A percentile compares a stretch with the other conserved stretches of the same genome.
Conservation (phyloP, 2,888 invertebrate species). For the Ophonus ardosiacus region DNA sequence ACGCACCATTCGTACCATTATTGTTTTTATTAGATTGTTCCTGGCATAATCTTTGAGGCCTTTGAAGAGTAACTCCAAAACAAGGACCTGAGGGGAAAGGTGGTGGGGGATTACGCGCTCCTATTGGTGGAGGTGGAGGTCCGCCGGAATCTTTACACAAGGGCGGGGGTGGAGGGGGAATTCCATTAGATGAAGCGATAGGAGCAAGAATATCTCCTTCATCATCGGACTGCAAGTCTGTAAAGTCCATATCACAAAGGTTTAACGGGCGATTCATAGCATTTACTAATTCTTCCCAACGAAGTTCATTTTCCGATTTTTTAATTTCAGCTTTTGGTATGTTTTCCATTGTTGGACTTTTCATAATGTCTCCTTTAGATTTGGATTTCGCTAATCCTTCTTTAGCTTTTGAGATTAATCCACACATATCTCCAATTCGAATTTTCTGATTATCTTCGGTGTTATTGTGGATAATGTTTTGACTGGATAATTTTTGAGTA, state of each 20-base stretch:
- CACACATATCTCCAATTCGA: constrained; percentile 90
- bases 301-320: constrained; percentile 94
- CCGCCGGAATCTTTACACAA: constrained; percentile 73
- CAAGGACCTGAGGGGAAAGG: constrained; percentile 76
- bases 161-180: constrained; percentile 90
- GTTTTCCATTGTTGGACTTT: constrained; percentile 84
- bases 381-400: constrained; percentile 93
- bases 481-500: constrained; percentile 89
- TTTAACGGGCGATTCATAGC: constrained; percentile 85
- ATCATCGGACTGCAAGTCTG: constrained; percentile 92
- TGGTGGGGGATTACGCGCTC: constrained; percentile 76
- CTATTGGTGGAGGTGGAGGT: constrained; percentile 77
- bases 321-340: constrained; percentile 84
- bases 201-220: constrained; percentile 89
- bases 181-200: constrained; percentile 81
- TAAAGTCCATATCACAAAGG: constrained; percentile 97
- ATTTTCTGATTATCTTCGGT: constrained; percentile 79
- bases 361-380: constrained; percentile 86
- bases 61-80: constrained; percentile 73
- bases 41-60: constrained; percentile 64
- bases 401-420: constrained; percentile 95
- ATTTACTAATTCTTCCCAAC: constrained; percentile 95
- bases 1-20: constrained; percentile 69
- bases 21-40: constrained; percentile 65
- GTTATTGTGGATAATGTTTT: constrained; percentile 79